A percentile compares a stretch with the other conserved stretches of the same genome.
phyloP scores from a whole-genome alignment of 2,888 invertebrate species.

The Chironomus tentans region DNA sequence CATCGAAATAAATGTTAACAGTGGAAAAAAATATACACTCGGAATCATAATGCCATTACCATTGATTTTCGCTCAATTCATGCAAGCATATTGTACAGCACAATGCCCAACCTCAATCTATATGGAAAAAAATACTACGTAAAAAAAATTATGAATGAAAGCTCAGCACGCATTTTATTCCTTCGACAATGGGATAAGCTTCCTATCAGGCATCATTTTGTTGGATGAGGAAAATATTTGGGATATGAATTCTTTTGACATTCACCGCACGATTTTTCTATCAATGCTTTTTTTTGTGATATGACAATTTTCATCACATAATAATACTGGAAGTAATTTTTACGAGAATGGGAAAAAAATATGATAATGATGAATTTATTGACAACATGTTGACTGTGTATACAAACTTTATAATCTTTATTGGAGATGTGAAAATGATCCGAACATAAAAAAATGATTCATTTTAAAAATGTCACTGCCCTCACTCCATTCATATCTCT shows the following conservation, averaged over 20 bases:
- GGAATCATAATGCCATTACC: neutral
- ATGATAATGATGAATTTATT: neutral
- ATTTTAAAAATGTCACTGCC: neutral
- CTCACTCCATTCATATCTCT: neutral
- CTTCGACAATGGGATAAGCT: neutral
- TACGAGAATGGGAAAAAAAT: neutral
- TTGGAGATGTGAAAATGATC: too few relatives aligned
- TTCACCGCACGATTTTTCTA: neutral
- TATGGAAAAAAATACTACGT: too few relatives aligned
- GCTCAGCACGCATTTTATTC: neutral
- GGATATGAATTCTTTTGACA: neutral
- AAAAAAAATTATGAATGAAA: neutral
- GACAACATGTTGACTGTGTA: neutral
- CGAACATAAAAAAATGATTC: neutral
- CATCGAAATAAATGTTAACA: too few relatives aligned
- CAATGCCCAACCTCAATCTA: too few relatives aligned
- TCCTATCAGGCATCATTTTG: too few relatives aligned
- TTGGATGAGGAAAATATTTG: too few relatives aligned
- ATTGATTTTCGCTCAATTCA: neutral
- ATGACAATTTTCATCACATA: neutral
- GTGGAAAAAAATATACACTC: too few relatives aligned
- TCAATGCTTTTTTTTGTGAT: neutral
- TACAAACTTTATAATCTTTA: neutral
- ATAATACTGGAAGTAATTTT: too few relatives aligned
- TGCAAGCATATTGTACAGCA: neutral